These are phyloP conservation scores for Gobionotothen gibberifrons DNA, from an alignment of 2,797 vertebrate species.

Conservation along the genomic window DNA sequence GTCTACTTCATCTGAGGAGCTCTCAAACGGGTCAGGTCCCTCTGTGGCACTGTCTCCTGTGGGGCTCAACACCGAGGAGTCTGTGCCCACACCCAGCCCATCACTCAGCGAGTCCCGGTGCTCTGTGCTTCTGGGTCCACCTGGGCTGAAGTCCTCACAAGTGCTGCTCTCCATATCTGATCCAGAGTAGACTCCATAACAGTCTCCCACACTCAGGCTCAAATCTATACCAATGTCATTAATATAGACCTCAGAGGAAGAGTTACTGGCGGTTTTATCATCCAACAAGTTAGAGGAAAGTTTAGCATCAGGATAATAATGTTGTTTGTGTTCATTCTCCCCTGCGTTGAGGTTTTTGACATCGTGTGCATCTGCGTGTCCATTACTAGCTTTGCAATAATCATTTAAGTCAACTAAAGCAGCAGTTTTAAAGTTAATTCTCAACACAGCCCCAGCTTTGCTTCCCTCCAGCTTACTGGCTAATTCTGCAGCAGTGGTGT, in stretches of 20 bases:
- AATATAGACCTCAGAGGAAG: slow-evolving; percentile 75
- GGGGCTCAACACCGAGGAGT: slow-evolving; percentile 83
- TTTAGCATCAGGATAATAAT: slow-evolving; percentile 52
- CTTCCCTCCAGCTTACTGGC: slow-evolving; percentile 83
- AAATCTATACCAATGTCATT: slow-evolving; percentile 72
- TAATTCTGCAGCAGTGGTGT: slow-evolving; percentile 88
- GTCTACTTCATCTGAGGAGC: slow-evolving; percentile 90
- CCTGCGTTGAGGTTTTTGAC: slow-evolving; percentile 47
- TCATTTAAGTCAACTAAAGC: slow-evolving; percentile 40
- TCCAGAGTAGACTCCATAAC: slow-evolving; percentile 74
- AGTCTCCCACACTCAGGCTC: slow-evolving; percentile 60
- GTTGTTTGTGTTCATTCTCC: slow-evolving; percentile 45
- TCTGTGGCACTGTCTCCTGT: slow-evolving; percentile 87
- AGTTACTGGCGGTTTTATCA: slow-evolving; percentile 65
- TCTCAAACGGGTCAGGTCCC: slow-evolving; percentile 87
- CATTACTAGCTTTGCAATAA: slow-evolving; percentile 42
- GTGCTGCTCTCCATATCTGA: slow-evolving; percentile 83
- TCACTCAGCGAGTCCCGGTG: slow-evolving; percentile 68
- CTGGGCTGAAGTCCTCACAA: slow-evolving; percentile 80
- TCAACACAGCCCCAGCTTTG: slow-evolving; percentile 79
- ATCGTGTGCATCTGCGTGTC: slow-evolving; percentile 43
- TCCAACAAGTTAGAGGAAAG: slow-evolving; percentile 55
- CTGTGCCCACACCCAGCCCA: slow-evolving; percentile 75
- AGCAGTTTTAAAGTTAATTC: slow-evolving; percentile 74
- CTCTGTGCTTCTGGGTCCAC: slow-evolving; percentile 61